These are phyloP conservation scores for Phrynocephalus forsythii DNA, from an alignment of 2,797 vertebrate genomes.

Conservation along the genomic window DNA sequence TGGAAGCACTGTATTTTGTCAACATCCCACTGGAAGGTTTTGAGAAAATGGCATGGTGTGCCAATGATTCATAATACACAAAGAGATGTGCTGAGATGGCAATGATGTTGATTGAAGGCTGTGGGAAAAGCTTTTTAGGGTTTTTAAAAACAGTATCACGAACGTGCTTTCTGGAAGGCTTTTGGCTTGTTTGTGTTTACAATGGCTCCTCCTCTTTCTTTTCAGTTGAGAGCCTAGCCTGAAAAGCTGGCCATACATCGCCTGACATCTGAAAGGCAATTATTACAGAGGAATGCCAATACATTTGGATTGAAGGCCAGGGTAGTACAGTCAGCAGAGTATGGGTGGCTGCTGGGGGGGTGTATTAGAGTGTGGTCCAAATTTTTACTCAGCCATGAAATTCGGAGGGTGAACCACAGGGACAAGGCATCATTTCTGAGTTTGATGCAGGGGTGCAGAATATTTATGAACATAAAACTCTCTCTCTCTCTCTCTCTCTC, in stretches of 20 bases:
- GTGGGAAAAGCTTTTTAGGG: slow-evolving; percentile 65
- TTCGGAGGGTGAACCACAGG: neutral
- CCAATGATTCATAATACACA: slow-evolving; percentile 68
- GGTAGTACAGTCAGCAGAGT: neutral
- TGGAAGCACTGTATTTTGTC: slow-evolving; percentile 39
- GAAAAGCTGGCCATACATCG: slow-evolving; percentile 67
- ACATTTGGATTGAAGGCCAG: neutral
- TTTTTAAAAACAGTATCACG: slow-evolving; percentile 47
- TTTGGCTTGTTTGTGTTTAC: slow-evolving; percentile 67
- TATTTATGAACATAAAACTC: too few relatives aligned
- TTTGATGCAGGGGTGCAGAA: neutral
- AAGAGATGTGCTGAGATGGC: slow-evolving; percentile 66
- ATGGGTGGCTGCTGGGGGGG: neutral
- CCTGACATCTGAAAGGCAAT: slow-evolving; percentile 29
- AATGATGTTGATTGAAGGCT: slow-evolving; percentile 72
- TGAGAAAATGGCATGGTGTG: slow-evolving; percentile 60
- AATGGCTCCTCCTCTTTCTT: slow-evolving; percentile 68
- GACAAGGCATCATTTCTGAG: neutral
- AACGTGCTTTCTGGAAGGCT: slow-evolving; percentile 59
- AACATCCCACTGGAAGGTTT: slow-evolving; percentile 35
- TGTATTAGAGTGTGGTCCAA: neutral
- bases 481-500: too few relatives aligned
- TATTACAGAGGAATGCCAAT: neutral
- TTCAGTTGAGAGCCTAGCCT: slow-evolving; percentile 62
- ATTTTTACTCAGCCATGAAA: neutral